These are phyloP conservation scores for Napeogenes sylphis DNA, from an alignment of 2,888 invertebrate genomes.

Conservation along the genomic window DNA sequence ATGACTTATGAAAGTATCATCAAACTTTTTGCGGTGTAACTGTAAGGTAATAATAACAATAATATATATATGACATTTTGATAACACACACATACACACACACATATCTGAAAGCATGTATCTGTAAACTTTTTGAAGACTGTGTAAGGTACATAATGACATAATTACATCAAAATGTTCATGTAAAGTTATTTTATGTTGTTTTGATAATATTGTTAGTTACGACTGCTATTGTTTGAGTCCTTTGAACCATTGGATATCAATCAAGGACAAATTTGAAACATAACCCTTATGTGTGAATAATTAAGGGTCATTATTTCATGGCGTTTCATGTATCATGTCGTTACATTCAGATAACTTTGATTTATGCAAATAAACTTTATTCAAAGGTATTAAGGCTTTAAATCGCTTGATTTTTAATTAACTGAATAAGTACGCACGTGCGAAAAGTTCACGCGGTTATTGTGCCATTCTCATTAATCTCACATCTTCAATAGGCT, in stretches of 20 bases:
- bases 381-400: conserved; percentile 2
- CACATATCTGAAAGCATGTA: too few species aligned
- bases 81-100: too few species aligned
- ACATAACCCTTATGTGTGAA: not conserved
- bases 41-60: too few species aligned
- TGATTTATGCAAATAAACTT: conserved; percentile 1
- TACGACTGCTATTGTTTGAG: conserved; percentile 24
- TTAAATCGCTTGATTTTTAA: conserved; percentile 7
- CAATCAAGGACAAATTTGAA: not conserved
- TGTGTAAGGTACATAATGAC: not conserved
- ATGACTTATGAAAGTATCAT: too few species aligned
- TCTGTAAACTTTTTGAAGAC: not conserved
- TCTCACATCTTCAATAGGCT: conserved; percentile 1
- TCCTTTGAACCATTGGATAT: conserved; percentile 21
- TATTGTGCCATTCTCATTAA: conserved; percentile 19
- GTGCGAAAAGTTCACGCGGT: conserved; percentile 21
- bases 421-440: conserved; percentile 9
- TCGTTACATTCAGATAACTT: not conserved
- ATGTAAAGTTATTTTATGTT: conserved; percentile 1
- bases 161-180: not conserved
- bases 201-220: conserved; percentile 6
- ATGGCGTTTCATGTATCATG: not conserved
- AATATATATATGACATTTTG: too few species aligned
- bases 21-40: too few species aligned
- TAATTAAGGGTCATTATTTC: too few species aligned